A percentile compares a stretch with the other conserved stretches of the same genome.
Conservation (phyloP, 2,113 vertebrate genomes). For the Ophthalmolycus amberensis region DNA sequence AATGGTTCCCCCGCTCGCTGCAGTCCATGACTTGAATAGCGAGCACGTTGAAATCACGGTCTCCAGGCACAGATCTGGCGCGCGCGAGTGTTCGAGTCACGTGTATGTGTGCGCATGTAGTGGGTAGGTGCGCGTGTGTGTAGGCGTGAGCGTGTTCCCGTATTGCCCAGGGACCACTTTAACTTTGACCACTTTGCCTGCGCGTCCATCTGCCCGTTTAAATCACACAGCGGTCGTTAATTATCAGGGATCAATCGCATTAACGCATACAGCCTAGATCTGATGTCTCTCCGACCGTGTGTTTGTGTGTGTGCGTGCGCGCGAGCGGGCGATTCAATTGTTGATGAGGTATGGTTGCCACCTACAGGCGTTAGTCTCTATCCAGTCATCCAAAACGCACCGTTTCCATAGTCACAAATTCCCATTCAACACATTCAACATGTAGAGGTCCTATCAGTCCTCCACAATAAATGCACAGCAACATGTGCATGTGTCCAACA, state of each 20-base stretch:
- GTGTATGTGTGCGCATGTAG: neutral
- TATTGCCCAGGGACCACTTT: slow-evolving; percentile 67
- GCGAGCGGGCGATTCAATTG: slow-evolving; percentile 45
- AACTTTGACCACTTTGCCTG: slow-evolving; percentile 70
- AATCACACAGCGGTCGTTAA: slow-evolving; percentile 66
- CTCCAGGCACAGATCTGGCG: slow-evolving; percentile 44
- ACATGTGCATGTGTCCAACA: neutral
- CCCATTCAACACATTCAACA: slow-evolving; percentile 51
- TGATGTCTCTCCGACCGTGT: slow-evolving; percentile 20
- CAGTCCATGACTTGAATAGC: slow-evolving; percentile 76
- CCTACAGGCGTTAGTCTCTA: slow-evolving; percentile 77
- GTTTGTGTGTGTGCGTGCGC: slow-evolving; percentile 5
- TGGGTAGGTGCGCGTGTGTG: slow-evolving; percentile 37
- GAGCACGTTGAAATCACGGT: slow-evolving; percentile 68
- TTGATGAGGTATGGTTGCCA: slow-evolving; percentile 81
- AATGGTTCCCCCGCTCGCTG: slow-evolving; percentile 64
- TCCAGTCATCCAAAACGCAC: slow-evolving; percentile 52
- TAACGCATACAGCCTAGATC: slow-evolving; percentile 58
- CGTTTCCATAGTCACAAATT: slow-evolving; percentile 46
- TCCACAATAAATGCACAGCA: slow-evolving; percentile 2
- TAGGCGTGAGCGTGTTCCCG: slow-evolving; percentile 48
- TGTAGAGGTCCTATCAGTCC: slow-evolving; percentile 10
- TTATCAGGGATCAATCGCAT: slow-evolving; percentile 75
- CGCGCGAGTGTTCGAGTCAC: slow-evolving; percentile 28
- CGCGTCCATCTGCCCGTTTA: slow-evolving; percentile 52